phyloP scores from a whole-genome alignment of 2,888 invertebrate genomes.

The Pterobdella sp. region DNA sequence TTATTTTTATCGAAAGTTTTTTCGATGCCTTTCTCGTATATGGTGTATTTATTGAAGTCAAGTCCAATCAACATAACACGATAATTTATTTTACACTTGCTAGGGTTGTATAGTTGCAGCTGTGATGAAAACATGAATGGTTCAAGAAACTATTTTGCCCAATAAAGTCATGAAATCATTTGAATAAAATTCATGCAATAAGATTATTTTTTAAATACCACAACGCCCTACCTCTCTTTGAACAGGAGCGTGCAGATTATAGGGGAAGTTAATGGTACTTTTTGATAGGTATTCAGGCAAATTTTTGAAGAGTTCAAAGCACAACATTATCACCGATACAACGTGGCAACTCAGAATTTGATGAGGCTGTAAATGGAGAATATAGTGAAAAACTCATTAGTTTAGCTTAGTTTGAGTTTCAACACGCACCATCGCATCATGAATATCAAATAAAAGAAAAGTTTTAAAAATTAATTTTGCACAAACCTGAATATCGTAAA shows the following conservation, averaged over 20 bases:
- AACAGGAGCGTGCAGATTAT: neutral
- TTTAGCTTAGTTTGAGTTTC: too few relatives aligned
- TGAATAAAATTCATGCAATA: neutral
- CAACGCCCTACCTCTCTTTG: neutral
- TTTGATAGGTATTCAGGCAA: neutral
- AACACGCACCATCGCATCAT: too few relatives aligned
- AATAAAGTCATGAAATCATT: neutral
- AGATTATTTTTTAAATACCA: too few relatives aligned
- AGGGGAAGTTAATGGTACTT: neutral
- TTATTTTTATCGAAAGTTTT: too few relatives aligned
- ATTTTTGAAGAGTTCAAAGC: neutral
- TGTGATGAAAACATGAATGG: too few relatives aligned
- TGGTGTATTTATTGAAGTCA: constrained; percentile 5
- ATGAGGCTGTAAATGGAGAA: constrained; percentile 10
- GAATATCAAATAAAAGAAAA: too few relatives aligned
- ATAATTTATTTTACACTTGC: neutral
- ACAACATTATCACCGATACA: neutral
- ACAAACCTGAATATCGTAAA: neutral
- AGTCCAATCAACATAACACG: neutral
- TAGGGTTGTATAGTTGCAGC: constrained; percentile 2
- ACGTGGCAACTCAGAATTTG: neutral
- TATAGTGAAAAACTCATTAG: too few relatives aligned
- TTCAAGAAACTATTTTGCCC: too few relatives aligned
- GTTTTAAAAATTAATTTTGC: neutral
- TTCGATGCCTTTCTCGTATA: too few relatives aligned